Base-by-base conservation (phyloP, 2,113 vertebrate genomes). In the Siniperca chuatsi region DNA sequence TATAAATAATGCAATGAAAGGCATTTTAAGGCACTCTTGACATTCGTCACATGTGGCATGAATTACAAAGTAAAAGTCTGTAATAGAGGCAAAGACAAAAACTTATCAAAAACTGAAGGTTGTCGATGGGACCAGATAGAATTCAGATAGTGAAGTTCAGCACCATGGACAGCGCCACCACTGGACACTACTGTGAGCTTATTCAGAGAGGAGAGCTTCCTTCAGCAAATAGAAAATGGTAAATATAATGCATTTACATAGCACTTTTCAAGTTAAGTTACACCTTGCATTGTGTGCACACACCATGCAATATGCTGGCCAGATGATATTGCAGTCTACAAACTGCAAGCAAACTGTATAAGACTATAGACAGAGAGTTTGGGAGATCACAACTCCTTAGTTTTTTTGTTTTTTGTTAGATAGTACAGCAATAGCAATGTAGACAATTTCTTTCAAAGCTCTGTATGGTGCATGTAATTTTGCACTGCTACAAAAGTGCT, bases 1-100 rank as follows among this genome's bases (percentile, higher is more conserved):
- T 3, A 79, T 92, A 73, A 91, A 93, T 94, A 88, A 90, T 92
- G 84, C 37, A 90, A 8, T 15, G 21, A 16, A 29, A 81, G 57
- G 46, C 77, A 89, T 87, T 85, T 86, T 83, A 73, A 72, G 79
- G 16, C 33, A 64, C 25, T 66, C 70, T 33, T 57, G 52, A 81
- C 40, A 73, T 78, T 86, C 64, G 15, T 86, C 21, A 48, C 48
- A 75, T 79, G 61, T 65, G 65, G n/a, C 76, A 80, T 20, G 50
- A 73, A 84, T 52, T 68, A 62, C 64, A 82, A 54, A 70, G 62
- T 23, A 15, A 50, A 73, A 74, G 4, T 58, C 42, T 60, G 40
- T 13, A 42, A 67, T 4, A 33, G 9, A 23, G 54, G 20, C 11
- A 75, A 44, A 44, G 10, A 35, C 12, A 42, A 61, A 74, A 50